These are phyloP conservation scores for Pungitius pungitius DNA, from an alignment of 2,113 vertebrate genomes.

Conservation along the genomic window DNA sequence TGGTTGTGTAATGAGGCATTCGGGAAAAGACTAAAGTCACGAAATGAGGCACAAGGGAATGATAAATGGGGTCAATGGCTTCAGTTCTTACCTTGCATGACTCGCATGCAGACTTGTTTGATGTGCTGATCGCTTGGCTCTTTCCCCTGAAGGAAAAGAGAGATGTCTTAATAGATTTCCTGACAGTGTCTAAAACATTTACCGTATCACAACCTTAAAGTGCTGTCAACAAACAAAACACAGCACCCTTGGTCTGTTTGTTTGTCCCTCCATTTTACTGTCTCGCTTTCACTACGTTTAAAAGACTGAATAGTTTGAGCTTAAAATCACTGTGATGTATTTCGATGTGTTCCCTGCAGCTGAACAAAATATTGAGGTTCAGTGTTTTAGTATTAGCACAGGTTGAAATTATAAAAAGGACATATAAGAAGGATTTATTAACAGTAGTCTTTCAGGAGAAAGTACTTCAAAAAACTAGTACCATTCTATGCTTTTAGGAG, in stretches of 20 bases:
- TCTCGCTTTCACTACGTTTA: neutral
- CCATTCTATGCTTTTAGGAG: neutral
- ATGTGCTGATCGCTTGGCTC: slow-evolving; percentile 94
- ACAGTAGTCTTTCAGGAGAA: neutral
- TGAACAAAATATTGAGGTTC: neutral
- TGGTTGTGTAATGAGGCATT: slow-evolving; percentile 61
- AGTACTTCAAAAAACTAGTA: neutral
- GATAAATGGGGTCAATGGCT: slow-evolving; percentile 62
- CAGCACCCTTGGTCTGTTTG: no score
- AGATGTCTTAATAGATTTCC: slow-evolving; percentile 36
- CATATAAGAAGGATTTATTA: slow-evolving; percentile 2
- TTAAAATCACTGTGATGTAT: neutral
- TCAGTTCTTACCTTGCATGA: slow-evolving; percentile 91
- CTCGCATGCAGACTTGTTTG: slow-evolving; percentile 97
- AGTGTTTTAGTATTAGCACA: slow-evolving; percentile 7
- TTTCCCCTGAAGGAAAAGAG: slow-evolving; percentile 84
- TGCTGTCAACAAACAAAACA: slow-evolving; percentile 1
- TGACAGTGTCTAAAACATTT: slow-evolving; percentile 27
- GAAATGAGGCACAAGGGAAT: slow-evolving; percentile 51
- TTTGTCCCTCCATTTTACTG: neutral
- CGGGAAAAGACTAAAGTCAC: slow-evolving; percentile 62
- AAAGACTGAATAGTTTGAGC: neutral
- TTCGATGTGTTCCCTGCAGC: slow-evolving; percentile 7
- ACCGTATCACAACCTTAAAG: neutral
- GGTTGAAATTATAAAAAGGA: slow-evolving; percentile 4